These are phyloP conservation scores for Amblyjoppa fuscipennis DNA, from an alignment of 2,888 invertebrate genomes.

Conservation along the genomic window DNA sequence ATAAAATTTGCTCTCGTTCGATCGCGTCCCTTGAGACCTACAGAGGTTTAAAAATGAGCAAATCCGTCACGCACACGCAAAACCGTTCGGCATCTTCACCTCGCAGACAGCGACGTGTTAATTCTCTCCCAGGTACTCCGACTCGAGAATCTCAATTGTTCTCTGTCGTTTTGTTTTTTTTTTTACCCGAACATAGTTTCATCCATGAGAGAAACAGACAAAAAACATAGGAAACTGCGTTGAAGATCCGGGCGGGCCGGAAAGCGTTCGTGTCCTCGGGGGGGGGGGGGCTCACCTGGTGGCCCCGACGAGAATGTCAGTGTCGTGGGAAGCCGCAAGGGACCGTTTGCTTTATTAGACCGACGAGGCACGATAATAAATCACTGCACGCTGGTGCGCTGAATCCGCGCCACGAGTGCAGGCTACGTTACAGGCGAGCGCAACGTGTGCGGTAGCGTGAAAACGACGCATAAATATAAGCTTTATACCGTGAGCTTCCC, in stretches of 20 bases:
- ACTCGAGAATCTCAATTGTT: not conserved
- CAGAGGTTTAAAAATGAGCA: too few relatives aligned
- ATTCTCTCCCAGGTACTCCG: too few relatives aligned
- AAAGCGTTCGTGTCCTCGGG: not conserved
- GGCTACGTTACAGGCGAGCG: slow-evolving; percentile 29
- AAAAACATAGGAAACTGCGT: not conserved
- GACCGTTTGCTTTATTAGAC: slow-evolving; percentile 70
- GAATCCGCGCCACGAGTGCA: slow-evolving; percentile 35
- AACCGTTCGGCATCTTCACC: too few relatives aligned
- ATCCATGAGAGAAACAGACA: not conserved
- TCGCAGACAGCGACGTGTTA: too few relatives aligned
- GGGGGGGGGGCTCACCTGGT: slow-evolving; percentile 40
- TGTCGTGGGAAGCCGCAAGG: slow-evolving; percentile 62
- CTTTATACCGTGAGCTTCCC: slow-evolving; percentile 53
- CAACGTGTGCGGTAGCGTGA: slow-evolving; percentile 64
- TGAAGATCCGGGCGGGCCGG: slow-evolving; percentile 6
- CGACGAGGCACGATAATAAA: slow-evolving; percentile 69
- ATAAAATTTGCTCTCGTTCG: too few relatives aligned
- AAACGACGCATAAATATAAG: slow-evolving; percentile 70
- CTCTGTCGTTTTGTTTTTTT: not conserved
- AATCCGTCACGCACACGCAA: too few relatives aligned
- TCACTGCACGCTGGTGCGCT: slow-evolving; percentile 60
- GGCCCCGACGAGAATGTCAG: slow-evolving; percentile 50
- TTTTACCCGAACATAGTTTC: not conserved
- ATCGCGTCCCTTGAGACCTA: too few relatives aligned